phyloP scores from a whole-genome alignment of 2,113 vertebrate genomes.

The Capreolus pygargus region DNA sequence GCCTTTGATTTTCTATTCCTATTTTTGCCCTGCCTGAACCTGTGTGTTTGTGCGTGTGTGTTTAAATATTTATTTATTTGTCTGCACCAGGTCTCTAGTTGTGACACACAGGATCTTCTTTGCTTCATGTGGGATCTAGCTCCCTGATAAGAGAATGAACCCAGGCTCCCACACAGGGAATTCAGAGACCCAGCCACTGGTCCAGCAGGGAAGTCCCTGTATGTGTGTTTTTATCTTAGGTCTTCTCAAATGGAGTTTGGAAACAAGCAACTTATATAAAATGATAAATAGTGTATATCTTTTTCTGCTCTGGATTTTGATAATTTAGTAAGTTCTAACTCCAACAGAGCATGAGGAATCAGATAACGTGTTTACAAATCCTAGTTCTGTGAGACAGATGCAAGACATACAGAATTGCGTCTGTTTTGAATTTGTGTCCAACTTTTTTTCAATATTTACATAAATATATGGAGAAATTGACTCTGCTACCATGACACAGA shows the following conservation, averaged over 20 bases:
- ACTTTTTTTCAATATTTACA: neutral
- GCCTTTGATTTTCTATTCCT: neutral
- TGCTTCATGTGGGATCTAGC: neutral
- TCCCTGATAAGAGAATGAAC: neutral
- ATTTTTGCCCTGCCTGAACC: neutral
- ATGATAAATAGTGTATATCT: neutral
- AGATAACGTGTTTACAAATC: neutral
- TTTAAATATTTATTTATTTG: neutral
- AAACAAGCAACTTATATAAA: neutral
- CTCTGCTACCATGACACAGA: neutral
- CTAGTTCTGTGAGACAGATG: neutral
- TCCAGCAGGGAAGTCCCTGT: neutral
- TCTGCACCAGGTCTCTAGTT: neutral
- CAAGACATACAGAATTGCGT: neutral
- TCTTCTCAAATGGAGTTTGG: neutral
- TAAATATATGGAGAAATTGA: neutral
- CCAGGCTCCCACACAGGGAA: neutral
- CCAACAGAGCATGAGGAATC: neutral
- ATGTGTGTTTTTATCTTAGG: neutral
- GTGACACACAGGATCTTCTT: neutral
- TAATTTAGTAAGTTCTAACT: neutral
- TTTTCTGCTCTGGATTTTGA: neutral
- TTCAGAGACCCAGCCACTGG: neutral
- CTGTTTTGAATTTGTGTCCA: neutral
- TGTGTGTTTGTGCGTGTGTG: neutral